Percentiles rank a stretch among this genome's conserved stretches.
Evolutionary conservation across 1,140 invertebrate species (phyloP).

Genomic region (Bombus affinis): DNA sequence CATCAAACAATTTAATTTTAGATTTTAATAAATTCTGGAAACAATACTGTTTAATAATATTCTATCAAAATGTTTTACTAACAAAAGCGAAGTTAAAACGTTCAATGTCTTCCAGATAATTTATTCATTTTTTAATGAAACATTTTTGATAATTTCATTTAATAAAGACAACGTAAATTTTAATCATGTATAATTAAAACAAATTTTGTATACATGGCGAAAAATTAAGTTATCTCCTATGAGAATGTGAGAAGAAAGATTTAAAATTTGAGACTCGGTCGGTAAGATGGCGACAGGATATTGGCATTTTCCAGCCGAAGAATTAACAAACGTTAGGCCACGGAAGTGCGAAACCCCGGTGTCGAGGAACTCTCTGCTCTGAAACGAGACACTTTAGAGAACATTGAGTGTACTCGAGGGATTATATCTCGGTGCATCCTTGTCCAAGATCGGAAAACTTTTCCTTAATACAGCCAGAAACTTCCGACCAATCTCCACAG

Average conservation of each 20-base stretch:
- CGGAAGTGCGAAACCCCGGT: not conserved
- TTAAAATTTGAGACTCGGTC: not conserved
- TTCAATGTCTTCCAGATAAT: not conserved
- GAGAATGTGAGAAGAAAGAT: not conserved
- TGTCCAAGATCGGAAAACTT: constrained; percentile 25
- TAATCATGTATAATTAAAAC: not conserved
- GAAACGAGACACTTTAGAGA: constrained; percentile 2
- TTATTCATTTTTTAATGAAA: not conserved
- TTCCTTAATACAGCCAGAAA: not conserved
- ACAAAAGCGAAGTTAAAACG: too few relatives aligned
- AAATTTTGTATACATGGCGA: not conserved
- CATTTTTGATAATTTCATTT: not conserved
- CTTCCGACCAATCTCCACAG: not conserved
- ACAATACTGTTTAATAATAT: too few relatives aligned
- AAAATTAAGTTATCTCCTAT: not conserved
- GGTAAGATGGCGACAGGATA: not conserved
- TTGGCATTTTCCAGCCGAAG: not conserved
- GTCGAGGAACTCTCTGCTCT: not conserved
- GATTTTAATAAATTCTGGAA: too few relatives aligned
- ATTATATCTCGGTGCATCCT: constrained; percentile 13
- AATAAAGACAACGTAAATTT: not conserved
- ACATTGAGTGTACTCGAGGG: constrained; percentile 14
- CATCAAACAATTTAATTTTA: not conserved
- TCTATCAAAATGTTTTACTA: too few relatives aligned
- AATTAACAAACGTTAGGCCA: constrained; percentile 18